Base-by-base conservation (phyloP, 2,113 vertebrate species). In the Triplophysa rosa region DNA sequence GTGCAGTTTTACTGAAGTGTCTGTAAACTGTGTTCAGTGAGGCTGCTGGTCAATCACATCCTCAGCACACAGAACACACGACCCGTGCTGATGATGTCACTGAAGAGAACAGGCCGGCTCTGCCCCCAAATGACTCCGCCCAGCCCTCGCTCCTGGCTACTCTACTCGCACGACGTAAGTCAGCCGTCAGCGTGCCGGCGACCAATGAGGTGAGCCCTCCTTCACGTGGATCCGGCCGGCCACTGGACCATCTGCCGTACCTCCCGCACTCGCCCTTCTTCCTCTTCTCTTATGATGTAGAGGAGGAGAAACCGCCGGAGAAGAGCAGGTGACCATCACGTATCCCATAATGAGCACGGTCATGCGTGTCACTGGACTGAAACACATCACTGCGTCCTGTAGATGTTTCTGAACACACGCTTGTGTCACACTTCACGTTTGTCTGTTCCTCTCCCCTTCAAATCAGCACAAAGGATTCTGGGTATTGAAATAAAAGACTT, bases 231-330 rank as follows among this genome's bases (percentile, higher is more conserved):
- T 84, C 82, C 89, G 0, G 92, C 84, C 92, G 79, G 42, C 89
- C 86, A 0, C 83, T 83, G 79, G 92, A 94, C 77, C 94, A 89
- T 78, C 90, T 97, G 80, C 96, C 96, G 79, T 98, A 98, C 72
- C 90, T 95, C 75, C 95, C 95, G 13, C 95, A 97, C 85, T 92
- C 93, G 11, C 96, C 96, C 81, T 98, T 98, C 85, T 96, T 97
- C 85, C 95, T 98, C 81, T 98, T 98, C 88, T 98, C 96, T 0
- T 98, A 98, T 0, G 96, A 98, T 89, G 90, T 97, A 33, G 91
- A 95, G 47, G 94, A 97, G 65, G 59, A 86, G 87, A 86, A 88
- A 86, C 88, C 86, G 87, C 86, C 80, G 42, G 80, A 84, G n/a
- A 42, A 40, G 14, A 58, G 71, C 75, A 83, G 68, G 81, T 81